Percentiles rank a stretch among this genome's conserved stretches.
These are phyloP conservation scores for Aphaenogaster ashmeadi DNA, from an alignment of 1,140 invertebrate genomes.

Conservation along the genomic window DNA sequence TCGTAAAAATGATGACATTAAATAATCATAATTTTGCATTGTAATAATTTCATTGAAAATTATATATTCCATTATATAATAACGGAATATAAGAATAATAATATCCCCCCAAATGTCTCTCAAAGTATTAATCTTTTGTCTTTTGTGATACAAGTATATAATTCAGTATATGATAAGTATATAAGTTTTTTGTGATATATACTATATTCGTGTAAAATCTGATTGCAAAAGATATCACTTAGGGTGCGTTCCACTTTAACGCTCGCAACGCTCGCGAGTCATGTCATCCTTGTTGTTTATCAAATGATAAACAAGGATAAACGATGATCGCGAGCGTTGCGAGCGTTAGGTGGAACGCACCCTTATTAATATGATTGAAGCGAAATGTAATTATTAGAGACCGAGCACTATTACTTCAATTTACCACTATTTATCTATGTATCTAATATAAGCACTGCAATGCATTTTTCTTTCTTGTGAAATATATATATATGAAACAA, in stretches of 20 bases:
- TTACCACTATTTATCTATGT: neutral
- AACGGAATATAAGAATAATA: slow-evolving; percentile 10
- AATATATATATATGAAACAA: slow-evolving; percentile 9
- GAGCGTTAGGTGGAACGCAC: no score
- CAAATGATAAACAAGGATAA: no score
- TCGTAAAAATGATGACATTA: neutral
- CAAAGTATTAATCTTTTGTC: neutral
- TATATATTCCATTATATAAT: neutral
- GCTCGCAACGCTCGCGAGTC: no score
- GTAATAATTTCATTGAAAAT: neutral
- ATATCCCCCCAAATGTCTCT: neutral
- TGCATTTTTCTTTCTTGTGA: slow-evolving; percentile 27
- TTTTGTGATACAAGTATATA: neutral
- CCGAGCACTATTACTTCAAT: neutral
- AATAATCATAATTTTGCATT: slow-evolving; percentile 16
- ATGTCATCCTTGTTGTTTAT: no score
- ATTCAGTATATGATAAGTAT: no score
- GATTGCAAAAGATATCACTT: neutral
- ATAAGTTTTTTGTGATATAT: neutral
- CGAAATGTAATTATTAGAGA: slow-evolving; percentile 27
- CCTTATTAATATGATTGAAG: slow-evolving; percentile 1
- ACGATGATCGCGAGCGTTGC: no score
- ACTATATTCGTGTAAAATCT: neutral
- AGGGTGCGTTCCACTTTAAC: no score
- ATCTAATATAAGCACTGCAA: neutral